Evolutionary conservation across 2,113 vertebrate species (phyloP), one percentile per base, ranked within the genome.

Genomic region (Eidolon helvum): DNA sequence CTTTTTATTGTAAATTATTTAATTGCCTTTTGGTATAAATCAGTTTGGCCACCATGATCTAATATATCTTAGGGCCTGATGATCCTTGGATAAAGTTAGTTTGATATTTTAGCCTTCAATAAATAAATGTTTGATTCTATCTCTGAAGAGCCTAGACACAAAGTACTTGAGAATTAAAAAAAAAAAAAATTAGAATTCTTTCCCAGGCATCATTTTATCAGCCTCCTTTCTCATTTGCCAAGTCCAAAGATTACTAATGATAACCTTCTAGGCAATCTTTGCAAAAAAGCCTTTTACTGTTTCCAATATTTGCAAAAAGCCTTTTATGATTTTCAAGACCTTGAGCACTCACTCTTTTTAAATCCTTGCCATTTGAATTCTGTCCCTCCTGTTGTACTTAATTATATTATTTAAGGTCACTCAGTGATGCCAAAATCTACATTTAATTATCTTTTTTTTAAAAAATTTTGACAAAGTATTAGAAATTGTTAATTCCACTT

Each of bases 1-100:
- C 33, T 90, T 91, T 95, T 92, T 43, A 48, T n/a, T 71, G n/a
- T 72, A 40, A 92, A 90, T 61, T 85, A 85, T 91, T 91, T 87
- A 94, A 94, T 84, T 92, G 75, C 22, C 8, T 90, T 92, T 90
- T 80, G 84, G 22, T 90, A 35, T 74, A 75, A 94, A 80, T 88
- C 22, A 91, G 24, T 96, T 88, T 88, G 74, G 63, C 22, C 26
- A 43, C 43, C 8, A 22, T 68, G 61, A 90, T 35, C 16, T 94
- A 86, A 63, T 43, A 48, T 35, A 57, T 92, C 35, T 28, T 35
- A 74, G 78, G 55, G 68, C 30, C 68, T 45, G 38, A 65, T 53
- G 79, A 78, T 33, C 24, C 57, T 75, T 48, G 26, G 55, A n/a
- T 61, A 90, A 96, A 33, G 43, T 71, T 75, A 77, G 77, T 79